Percentiles rank a stretch among this genome's conserved stretches.
Evolutionary conservation across 2,888 invertebrate genomes (phyloP).

Genomic region (Caenorhabditis afra): DNA sequence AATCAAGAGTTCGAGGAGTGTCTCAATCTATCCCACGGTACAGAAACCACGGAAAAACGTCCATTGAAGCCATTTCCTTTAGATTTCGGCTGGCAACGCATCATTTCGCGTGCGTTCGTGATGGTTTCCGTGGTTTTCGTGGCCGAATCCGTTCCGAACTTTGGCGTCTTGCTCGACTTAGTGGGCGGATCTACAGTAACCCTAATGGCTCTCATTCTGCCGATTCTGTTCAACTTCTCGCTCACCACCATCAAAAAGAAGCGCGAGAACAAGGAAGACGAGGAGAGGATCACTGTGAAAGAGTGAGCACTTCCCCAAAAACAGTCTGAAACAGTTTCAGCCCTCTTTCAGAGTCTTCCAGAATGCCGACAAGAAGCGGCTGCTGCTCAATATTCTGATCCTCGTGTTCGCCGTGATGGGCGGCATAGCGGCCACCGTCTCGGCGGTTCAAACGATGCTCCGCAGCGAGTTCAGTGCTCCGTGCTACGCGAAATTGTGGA

Average conservation of each 20-base stretch:
- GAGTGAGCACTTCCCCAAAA: slow-evolving; percentile 62
- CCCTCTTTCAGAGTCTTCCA: slow-evolving; percentile 67
- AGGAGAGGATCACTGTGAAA: slow-evolving; percentile 57
- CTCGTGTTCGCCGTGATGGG: slow-evolving; percentile 68
- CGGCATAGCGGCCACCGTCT: slow-evolving; percentile 69
- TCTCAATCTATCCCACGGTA: slow-evolving; percentile 72
- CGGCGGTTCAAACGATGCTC: slow-evolving; percentile 69
- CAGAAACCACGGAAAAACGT: not conserved
- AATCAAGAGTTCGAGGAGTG: slow-evolving; percentile 76
- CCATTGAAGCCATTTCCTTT: too few relatives aligned
- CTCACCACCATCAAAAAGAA: slow-evolving; percentile 68
- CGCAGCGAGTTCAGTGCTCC: slow-evolving; percentile 72
- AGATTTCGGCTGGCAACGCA: slow-evolving; percentile 69
- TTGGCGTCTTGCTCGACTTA: slow-evolving; percentile 76
- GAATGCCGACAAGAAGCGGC: slow-evolving; percentile 59
- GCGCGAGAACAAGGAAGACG: slow-evolving; percentile 55
- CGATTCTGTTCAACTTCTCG: slow-evolving; percentile 74
- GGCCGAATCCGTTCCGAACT: slow-evolving; percentile 75
- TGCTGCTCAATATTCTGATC: slow-evolving; percentile 65
- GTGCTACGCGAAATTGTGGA: slow-evolving; percentile 65
- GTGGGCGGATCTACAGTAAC: slow-evolving; percentile 76
- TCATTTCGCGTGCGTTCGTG: slow-evolving; percentile 69
- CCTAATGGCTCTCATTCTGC: slow-evolving; percentile 76
- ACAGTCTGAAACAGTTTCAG: not conserved
- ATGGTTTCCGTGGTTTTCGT: slow-evolving; percentile 75